Evolutionary conservation across 1,140 invertebrate genomes (phyloP), one percentile per base, ranked within the genome.

Genomic region (Eupristina koningsbergeri): DNA sequence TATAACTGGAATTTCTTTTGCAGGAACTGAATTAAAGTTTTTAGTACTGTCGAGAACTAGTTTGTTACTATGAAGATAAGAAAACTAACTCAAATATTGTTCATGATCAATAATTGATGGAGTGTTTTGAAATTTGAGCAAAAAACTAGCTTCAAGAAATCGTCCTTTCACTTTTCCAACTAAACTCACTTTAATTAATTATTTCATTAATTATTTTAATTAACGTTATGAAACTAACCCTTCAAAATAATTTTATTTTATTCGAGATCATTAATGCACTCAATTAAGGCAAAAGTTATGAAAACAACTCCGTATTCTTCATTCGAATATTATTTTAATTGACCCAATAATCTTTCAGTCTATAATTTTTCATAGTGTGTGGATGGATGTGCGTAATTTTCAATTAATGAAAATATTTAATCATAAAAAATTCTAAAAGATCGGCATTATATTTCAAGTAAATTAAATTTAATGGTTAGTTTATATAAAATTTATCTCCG

Each of bases 401-500:
- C n/a, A n/a, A n/a, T n/a, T n/a, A n/a, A n/a, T n/a, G n/a, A n/a
- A n/a, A n/a, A n/a, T n/a, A n/a, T n/a, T n/a, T n/a, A n/a, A n/a
- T n/a, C n/a, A n/a, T n/a, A n/a, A n/a, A n/a, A n/a, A n/a, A n/a
- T n/a, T n/a, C n/a, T n/a, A n/a, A n/a, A n/a, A n/a, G n/a, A n/a
- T 41, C 17, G 19, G 39, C n/a, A 71, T 41, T 39, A 13, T n/a
- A n/a, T 41, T 3, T n/a, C 19, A 11, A 41, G 36, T 9, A 41
- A 71, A n/a, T 41, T 41, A 26, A 6, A 41, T n/a, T 71, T 41
- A 71, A 15, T 17, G 22, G 9, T 26, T 26, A 26, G 36, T 26
- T 71, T 39, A 22, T 71, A 41, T 41, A 71, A 71, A 71, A 71
- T 71, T 41, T 36, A 71, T 71, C 26, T 41, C n/a, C 41, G n/a